Evolutionary conservation across 64 coral and sea anemone genomes (phyloP), one percentile per base, ranked within the genome.

Genomic region (Trachythela sp.): DNA sequence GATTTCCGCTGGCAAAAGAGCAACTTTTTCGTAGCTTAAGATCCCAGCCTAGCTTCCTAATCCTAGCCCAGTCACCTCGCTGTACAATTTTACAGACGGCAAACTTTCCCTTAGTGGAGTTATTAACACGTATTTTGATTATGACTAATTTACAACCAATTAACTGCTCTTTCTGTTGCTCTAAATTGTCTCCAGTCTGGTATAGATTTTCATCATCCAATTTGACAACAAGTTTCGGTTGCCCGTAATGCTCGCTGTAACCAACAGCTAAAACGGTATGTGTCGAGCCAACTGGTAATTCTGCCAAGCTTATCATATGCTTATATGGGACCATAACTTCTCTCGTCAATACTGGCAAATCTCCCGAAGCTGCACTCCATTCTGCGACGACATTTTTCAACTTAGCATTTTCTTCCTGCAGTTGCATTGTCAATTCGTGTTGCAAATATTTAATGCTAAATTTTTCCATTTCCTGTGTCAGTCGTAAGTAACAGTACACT

Each of bases 261-360:
- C 85, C 85, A 54, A 86, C 30, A n/a, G 85, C 85, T 51, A n/a
- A 24, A 43, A 86, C 85, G 29, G 85, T 86, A 52, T 86, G 50
- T 20, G 85, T 86, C 20, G 85, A 86, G 41, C 85, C 85, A 86
- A 86, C 17, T 20, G 85, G 85, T 51, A 86, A 20, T 85, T 85
- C 84, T 85, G 84, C 42, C 84, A 85, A 48, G 20, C 45, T 85
- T 48, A 6, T 32, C n/a, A n/a, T n/a, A n/a, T n/a, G n/a, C n/a
- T n/a, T n/a, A n/a, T n/a, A n/a, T n/a, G n/a, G n/a, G n/a, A 70
- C 64, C 64, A 70, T 70, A 9, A 6, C 64, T n/a, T 70, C 64
- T n/a, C 64, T 70, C 30, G 64, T 32, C 24, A 70, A 70, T 22
- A 9, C 5, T 5, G 64, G 64, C 24, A 70, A n/a, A 70, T 7